These are phyloP conservation scores for Colius striatus DNA, from an alignment of 2,113 vertebrate species.

Conservation along the genomic window DNA sequence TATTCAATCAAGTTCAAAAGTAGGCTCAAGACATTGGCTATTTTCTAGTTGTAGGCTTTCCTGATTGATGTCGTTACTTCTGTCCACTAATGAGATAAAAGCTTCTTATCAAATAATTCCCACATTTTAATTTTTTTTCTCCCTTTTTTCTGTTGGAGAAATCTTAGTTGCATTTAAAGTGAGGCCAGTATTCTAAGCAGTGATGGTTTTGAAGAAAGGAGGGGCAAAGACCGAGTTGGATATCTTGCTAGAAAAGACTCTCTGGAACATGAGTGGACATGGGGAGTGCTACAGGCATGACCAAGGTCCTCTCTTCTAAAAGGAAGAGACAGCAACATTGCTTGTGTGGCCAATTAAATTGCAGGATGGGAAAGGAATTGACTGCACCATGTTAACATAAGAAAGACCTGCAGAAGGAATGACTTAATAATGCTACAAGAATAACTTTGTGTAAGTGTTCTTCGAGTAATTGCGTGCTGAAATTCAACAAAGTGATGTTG, in stretches of 20 bases:
- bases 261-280: neutral
- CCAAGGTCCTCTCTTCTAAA: neutral
- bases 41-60: neutral
- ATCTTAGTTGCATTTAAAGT: neutral
- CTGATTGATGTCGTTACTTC: neutral
- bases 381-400: neutral
- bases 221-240: neutral
- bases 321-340: neutral
- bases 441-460: neutral
- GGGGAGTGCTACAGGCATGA: neutral
- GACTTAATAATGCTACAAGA: neutral
- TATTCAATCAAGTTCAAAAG: neutral
- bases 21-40: neutral
- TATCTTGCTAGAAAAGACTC: neutral
- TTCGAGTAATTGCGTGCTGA: neutral
- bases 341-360: neutral
- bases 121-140: neutral
- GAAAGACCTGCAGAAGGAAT: neutral
- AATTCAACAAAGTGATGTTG: neutral
- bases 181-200: neutral
- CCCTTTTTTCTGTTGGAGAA: neutral
- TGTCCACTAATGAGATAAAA: neutral
- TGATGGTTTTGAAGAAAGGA: neutral
- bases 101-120: neutral
- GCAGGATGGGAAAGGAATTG: neutral